Evolutionary conservation across 1,140 invertebrate genomes (phyloP).

Genomic region (Sipha flava): DNA sequence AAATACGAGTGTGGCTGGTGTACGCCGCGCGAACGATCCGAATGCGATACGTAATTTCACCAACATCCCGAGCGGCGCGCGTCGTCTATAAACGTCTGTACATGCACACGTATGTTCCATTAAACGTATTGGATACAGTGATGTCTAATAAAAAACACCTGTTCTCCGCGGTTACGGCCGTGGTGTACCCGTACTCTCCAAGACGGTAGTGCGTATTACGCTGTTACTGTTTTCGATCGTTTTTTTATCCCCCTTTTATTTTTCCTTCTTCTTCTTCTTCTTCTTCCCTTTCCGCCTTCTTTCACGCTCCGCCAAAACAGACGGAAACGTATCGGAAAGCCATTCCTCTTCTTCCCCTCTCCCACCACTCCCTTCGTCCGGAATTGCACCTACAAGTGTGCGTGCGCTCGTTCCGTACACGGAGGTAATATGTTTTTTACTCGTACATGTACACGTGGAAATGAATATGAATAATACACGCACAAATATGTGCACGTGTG

Average conservation of each 20-base stretch:
- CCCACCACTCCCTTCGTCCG: too few species aligned
- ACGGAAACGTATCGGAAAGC: background rate
- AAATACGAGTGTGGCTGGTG: too few species aligned
- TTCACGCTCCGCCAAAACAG: background rate
- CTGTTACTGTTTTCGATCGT: too few species aligned
- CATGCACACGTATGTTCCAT: constrained; percentile 17
- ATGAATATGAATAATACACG: background rate
- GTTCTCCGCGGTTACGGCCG: background rate
- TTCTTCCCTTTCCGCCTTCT: too few species aligned
- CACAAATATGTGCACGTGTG: background rate
- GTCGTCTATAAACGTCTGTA: background rate
- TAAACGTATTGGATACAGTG: constrained; percentile 4
- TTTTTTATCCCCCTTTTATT: background rate
- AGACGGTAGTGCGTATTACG: too few species aligned
- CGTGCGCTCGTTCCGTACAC: too few species aligned
- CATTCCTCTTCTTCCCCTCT: too few species aligned
- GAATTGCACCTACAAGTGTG: too few species aligned
- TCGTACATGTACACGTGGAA: background rate
- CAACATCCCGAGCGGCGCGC: background rate
- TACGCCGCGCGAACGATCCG: too few species aligned
- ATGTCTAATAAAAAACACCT: constrained; percentile 21
- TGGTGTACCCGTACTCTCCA: background rate
- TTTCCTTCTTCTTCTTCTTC: background rate
- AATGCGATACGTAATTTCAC: background rate
- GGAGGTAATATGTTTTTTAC: background rate